A percentile compares a stretch with the other conserved stretches of the same genome.
Conservation (phyloP, 2,797 vertebrate species). For the Chanos chanos region DNA sequence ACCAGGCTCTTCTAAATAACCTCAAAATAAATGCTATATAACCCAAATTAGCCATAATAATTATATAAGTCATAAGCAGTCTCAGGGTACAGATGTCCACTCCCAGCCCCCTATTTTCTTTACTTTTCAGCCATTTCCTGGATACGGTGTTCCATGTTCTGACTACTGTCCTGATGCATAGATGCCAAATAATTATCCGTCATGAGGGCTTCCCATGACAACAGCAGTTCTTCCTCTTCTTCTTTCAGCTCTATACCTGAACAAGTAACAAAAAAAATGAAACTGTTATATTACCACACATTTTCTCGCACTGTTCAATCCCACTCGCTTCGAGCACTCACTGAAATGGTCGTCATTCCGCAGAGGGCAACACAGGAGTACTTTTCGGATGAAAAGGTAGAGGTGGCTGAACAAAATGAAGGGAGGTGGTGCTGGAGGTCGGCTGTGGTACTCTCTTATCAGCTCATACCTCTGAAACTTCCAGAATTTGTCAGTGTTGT, state of each 20-base stretch:
- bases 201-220: constrained; percentile 89
- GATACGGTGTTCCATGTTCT: constrained; percentile 77
- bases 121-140: constrained; percentile 83
- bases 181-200: constrained; percentile 87
- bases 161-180: constrained; percentile 65
- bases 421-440: constrained; percentile 83
- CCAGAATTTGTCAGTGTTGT: constrained; percentile 94
- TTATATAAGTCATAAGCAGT: too few species aligned
- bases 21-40: too few species aligned
- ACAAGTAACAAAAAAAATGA: too few species aligned
- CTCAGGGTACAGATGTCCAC: too few species aligned
- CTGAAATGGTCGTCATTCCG: too few species aligned
- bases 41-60: too few species aligned
- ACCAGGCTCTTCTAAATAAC: too few species aligned
- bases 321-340: too few species aligned
- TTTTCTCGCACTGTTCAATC: too few species aligned
- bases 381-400: constrained; percentile 68
- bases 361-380: constrained; percentile 69
- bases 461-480: constrained; percentile 94
- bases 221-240: constrained; percentile 81
- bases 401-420: constrained; percentile 89
- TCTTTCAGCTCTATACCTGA: too few species aligned
- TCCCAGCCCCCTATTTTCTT: too few species aligned
- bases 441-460: constrained; percentile 89
- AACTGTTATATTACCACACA: too few species aligned